A percentile compares a stretch with the other conserved stretches of the same genome.
Conservation (phyloP, 2,888 invertebrate species). For the Caenorhabditis drosophilae region DNA sequence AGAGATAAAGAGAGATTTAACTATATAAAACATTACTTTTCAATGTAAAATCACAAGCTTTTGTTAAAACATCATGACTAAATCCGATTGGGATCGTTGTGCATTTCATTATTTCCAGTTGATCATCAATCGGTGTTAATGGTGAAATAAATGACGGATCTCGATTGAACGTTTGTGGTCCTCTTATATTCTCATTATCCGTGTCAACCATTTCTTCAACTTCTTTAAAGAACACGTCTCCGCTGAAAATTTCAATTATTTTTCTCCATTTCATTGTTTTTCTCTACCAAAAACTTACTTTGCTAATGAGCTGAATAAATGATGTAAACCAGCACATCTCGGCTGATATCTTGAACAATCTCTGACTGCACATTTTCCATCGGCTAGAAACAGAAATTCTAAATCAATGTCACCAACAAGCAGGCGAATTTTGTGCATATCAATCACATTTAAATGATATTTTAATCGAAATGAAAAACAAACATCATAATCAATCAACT, state of each 20-base stretch:
- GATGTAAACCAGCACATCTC: slow-evolving; percentile 42
- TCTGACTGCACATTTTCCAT: slow-evolving; percentile 42
- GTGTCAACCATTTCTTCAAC: slow-evolving; percentile 11
- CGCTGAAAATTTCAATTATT: no score
- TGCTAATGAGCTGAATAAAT: slow-evolving; percentile 22
- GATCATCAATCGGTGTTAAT: slow-evolving; percentile 5
- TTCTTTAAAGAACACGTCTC: no score
- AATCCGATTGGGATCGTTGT: slow-evolving; percentile 17
- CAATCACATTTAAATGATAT: slow-evolving; percentile 46
- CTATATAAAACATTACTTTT: background rate
- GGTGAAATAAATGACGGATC: slow-evolving; percentile 13
- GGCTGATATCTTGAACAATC: slow-evolving; percentile 41
- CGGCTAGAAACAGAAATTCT: slow-evolving; percentile 54
- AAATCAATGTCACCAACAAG: slow-evolving; percentile 48
- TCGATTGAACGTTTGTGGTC: slow-evolving; percentile 13
- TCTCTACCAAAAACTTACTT: background rate
- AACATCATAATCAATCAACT: slow-evolving; percentile 37
- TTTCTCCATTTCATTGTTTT: background rate
- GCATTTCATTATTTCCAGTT: slow-evolving; percentile 9
- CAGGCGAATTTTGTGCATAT: slow-evolving; percentile 49
- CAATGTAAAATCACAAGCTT: background rate
- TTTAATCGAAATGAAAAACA: slow-evolving; percentile 46
- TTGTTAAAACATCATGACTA: slow-evolving; percentile 15
- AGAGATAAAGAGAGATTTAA: no score
- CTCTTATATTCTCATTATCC: slow-evolving; percentile 7